Evolutionary conservation across 2,113 vertebrate species (phyloP), one percentile per base, ranked within the genome.

Genomic region (Bujurquina vittata): DNA sequence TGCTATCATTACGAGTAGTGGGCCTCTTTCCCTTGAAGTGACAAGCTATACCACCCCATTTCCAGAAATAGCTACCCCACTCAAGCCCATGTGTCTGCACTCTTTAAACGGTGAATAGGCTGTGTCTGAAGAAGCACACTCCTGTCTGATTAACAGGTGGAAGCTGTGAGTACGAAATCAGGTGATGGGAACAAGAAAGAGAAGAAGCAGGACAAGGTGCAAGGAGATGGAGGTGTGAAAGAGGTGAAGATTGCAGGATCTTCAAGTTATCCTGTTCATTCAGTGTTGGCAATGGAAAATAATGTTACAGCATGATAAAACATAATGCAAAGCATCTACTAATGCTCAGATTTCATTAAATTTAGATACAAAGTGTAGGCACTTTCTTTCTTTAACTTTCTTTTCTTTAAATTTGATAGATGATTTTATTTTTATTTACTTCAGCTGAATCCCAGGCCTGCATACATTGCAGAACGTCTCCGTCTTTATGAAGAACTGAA

Each of bases 401-500:
- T 37, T 37, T 33, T 26, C 26, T 26, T 26, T 26, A 26, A 76
- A 18, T n/a, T 35, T 22, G 1, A 11, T 49, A 35, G 17, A 5
- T 11, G 22, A 0, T 54, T 56, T 23, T 7, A 11, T 60, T 52
- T 22, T 46, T 37, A 0, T 20, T 4, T 20, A 0, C 31, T 46
- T 22, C 84, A 98, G 97, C 59, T 96, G 81, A 95, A 90, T 79
- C 95, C 96, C 0, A 97, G 95, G 97, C 98, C 98, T 9, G 94
- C 85, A 4, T 99, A 96, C 91, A 95, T 99, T 31, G 83, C 91
- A 2, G 94, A 96, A 4, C 97, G 98, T 26, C 95, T 99, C 55
- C 92, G 96, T 65, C 94, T 99, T 52, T 99, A 99, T 58, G 96
- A 94, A 81, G 94, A 96, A 79, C 96, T 99, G 60, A 99, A 99